Percentiles rank a stretch among this genome's conserved stretches.
Conservation (phyloP, 2,113 vertebrate species). For the Equus przewalskii region DNA sequence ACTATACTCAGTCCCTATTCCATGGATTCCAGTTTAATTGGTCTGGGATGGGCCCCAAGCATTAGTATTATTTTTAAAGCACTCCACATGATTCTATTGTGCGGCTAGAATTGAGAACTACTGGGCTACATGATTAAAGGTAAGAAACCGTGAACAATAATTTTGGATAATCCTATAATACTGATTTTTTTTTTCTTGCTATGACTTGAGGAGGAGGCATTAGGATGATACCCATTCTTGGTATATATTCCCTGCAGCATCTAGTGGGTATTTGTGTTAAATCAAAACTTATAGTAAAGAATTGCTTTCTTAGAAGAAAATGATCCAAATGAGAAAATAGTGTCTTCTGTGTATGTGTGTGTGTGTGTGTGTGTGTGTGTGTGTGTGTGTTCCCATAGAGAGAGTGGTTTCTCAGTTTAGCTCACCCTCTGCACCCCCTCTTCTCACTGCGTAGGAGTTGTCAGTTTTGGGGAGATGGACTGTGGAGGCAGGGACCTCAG, state of each 20-base stretch:
- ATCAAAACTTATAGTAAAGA: constrained; percentile 32
- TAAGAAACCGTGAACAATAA: background rate
- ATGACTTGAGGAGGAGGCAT: background rate
- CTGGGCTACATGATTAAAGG: background rate
- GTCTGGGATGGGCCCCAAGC: background rate
- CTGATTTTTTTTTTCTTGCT: background rate
- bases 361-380: background rate
- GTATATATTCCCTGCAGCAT: background rate
- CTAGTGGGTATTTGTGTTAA: constrained; percentile 10
- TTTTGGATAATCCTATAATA: constrained; percentile 41
- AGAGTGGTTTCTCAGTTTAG: constrained; percentile 13
- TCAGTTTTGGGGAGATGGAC: constrained; percentile 67
- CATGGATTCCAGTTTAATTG: background rate
- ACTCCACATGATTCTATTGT: background rate
- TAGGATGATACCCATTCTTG: background rate
- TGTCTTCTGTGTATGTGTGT: background rate
- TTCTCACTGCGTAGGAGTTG: constrained; percentile 63
- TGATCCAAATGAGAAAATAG: background rate
- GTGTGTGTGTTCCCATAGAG: background rate
- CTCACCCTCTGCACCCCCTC: constrained; percentile 24
- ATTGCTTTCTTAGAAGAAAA: constrained; percentile 56
- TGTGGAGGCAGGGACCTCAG: constrained; percentile 70
- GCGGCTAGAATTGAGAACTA: background rate
- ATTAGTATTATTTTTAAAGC: constrained; percentile 6
- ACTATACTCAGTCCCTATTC: background rate